Base-by-base conservation (phyloP, 1,140 invertebrate genomes). In the Nautilus pompilius region DNA sequence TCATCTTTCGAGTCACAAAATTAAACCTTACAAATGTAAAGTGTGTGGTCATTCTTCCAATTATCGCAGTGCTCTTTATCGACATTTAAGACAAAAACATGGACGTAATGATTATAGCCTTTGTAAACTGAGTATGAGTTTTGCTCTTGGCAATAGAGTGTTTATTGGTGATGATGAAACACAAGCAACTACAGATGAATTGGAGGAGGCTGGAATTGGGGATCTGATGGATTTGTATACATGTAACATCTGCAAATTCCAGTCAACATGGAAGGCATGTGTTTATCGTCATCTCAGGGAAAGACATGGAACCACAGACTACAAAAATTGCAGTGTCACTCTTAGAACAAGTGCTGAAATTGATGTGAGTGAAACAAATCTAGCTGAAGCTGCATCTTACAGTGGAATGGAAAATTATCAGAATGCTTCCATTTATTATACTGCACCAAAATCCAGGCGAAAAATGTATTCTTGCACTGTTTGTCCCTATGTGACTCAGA, bases 401-500 rank as follows among this genome's bases (percentile, higher is more conserved):
- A 33, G 15, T 30, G 30, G 60, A 62, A 26, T 32, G 49, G 17
- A 67, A 59, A 34, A n/a, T 10, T 24, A 32, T 30, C 20, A 49
- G 24, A n/a, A n/a, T n/a, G n/a, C n/a, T n/a, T n/a, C n/a, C n/a
- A n/a, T n/a, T n/a, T n/a, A n/a, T n/a, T n/a, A n/a, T n/a, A n/a
- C n/a, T n/a, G 24, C 17, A 28, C 34, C 29, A 22, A 30, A 26
- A 28, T 28, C 48, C 17, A 67, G 64, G 28, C 67, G 67, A 13
- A 74, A 73, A 48, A 56, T 69, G n/a, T 75, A 68, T 55, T 77
- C 17, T 55, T 93, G 92, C 71, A 85, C 85, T 15, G 86, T 89
- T 58, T 95, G 92, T 82, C 91, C 91, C 10, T 94, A 89, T 77
- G 87, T 84, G 33, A 86, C 87, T 49, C 80, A 85, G 22, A 88